Percentiles rank a stretch among this genome's conserved stretches.
Conservation (phyloP, 2,113 vertebrate genomes). For the Gallinago undulata region DNA sequence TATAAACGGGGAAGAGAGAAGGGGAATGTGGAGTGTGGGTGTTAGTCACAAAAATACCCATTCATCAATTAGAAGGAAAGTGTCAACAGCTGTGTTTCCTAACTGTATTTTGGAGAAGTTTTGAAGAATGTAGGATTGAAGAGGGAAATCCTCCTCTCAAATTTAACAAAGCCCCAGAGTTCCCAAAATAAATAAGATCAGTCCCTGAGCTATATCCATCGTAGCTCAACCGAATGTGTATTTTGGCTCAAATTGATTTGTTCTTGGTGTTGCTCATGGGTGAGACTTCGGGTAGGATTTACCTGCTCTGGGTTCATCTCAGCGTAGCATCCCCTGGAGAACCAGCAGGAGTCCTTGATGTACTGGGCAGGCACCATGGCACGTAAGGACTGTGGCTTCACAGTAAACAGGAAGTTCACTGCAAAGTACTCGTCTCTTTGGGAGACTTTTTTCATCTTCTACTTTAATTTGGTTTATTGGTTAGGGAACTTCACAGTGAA, state of each 20-base stretch:
- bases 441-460: neutral
- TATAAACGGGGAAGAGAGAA: neutral
- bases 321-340: neutral
- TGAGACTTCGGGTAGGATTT: neutral
- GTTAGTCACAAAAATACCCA: neutral
- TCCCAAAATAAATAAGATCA: neutral
- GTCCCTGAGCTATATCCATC: fast-evolving
- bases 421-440: neutral
- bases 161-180: neutral
- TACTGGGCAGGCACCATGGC: neutral
- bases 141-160: neutral
- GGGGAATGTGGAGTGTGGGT: neutral
- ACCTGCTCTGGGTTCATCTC: neutral
- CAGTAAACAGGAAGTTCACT: neutral
- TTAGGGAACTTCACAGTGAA: neutral
- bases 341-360: neutral
- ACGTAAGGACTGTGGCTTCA: fast-evolving
- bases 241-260: neutral
- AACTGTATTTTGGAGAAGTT: neutral
- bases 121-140: neutral
- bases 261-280: neutral
- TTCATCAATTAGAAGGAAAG: neutral
- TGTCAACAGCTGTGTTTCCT: neutral
- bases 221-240: neutral
- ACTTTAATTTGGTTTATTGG: neutral